Evolutionary conservation across 2,888 invertebrate species (phyloP).

Genomic region (Scaptomyza parva): DNA sequence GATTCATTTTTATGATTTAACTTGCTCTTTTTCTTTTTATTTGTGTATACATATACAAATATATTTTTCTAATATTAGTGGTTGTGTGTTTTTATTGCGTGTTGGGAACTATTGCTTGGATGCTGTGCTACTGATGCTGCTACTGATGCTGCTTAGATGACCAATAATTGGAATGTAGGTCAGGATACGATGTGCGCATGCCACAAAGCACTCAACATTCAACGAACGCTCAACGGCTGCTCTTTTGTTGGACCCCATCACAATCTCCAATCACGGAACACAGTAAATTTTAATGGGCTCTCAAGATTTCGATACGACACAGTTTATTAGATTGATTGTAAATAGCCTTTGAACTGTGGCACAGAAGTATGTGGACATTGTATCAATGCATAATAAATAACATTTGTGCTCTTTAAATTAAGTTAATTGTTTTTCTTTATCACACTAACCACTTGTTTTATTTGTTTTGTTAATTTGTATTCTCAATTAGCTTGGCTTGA

Average conservation of each 20-base stretch:
- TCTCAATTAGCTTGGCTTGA: not conserved
- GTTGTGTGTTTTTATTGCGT: not conserved
- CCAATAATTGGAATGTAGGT: slow-evolving; percentile 77
- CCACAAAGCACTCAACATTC: slow-evolving; percentile 32
- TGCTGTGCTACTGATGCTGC: slow-evolving; percentile 37
- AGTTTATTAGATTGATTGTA: slow-evolving; percentile 19
- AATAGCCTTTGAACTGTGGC: slow-evolving; percentile 3
- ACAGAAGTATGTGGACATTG: not conserved
- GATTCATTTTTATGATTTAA: slow-evolving; percentile 24
- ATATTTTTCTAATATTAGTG: slow-evolving; percentile 4
- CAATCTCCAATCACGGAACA: slow-evolving; percentile 24
- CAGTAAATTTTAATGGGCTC: slow-evolving; percentile 26
- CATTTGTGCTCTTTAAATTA: not conserved
- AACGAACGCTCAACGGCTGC: slow-evolving; percentile 6
- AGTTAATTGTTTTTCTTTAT: too few relatives aligned
- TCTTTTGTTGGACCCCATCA: slow-evolving; percentile 8
- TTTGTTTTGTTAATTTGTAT: not conserved
- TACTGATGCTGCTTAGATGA: slow-evolving; percentile 69
- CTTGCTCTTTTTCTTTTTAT: slow-evolving; percentile 4
- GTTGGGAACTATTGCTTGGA: slow-evolving; percentile 52
- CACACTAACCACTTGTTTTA: slow-evolving; percentile 5
- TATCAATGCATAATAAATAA: not conserved
- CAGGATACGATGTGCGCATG: slow-evolving; percentile 71
- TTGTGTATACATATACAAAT: too few relatives aligned
- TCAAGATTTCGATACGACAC: slow-evolving; percentile 27